A percentile compares a stretch with the other conserved stretches of the same genome.
Evolutionary conservation across 2,113 vertebrate species (phyloP).

Genomic region (Sylvilagus bachmani): DNA sequence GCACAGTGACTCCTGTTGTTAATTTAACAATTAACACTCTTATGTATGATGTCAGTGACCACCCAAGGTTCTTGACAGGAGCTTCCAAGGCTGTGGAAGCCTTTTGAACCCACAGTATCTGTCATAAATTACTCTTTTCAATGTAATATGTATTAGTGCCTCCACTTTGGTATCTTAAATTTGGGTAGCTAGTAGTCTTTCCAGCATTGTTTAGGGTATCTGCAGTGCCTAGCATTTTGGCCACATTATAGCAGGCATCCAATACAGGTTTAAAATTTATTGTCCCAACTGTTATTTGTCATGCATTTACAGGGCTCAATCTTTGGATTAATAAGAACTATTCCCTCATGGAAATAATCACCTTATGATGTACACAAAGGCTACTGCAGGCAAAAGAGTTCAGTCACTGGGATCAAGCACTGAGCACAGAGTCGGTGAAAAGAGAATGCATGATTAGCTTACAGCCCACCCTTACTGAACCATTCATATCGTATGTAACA

Average conservation of each 20-base stretch:
- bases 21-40: too few species aligned
- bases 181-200: background rate
- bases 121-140: background rate
- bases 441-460: background rate
- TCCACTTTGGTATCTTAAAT: background rate
- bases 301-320: constrained; percentile 27
- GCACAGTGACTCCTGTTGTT: too few species aligned
- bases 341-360: constrained; percentile 28
- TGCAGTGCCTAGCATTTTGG: background rate
- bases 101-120: too few species aligned
- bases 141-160: background rate
- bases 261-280: constrained; percentile 38
- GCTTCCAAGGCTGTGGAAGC: too few species aligned
- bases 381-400: background rate
- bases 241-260: background rate
- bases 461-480: background rate
- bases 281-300: background rate
- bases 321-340: constrained; percentile 44
- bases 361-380: constrained; percentile 36
- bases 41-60: too few species aligned
- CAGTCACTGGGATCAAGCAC: background rate
- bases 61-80: too few species aligned
- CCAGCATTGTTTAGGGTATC: background rate
- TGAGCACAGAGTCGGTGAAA: background rate
- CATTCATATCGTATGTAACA: background rate